Base-by-base conservation (phyloP, 1,140 invertebrate species). In the Arctopsyche grandis region DNA sequence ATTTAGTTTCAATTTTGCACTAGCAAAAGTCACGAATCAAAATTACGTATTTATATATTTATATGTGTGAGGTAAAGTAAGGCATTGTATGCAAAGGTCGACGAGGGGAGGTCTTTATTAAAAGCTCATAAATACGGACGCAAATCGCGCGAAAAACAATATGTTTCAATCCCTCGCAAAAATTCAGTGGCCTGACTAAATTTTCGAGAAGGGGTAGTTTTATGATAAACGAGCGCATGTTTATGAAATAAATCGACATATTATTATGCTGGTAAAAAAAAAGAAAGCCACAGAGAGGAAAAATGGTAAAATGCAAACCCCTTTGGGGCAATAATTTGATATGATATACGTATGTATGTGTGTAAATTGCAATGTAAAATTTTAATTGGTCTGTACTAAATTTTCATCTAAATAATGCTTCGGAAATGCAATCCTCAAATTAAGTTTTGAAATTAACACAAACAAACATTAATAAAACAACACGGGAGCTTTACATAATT, bases 141-240 rank as follows among this genome's bases (percentile, higher is more conserved):
- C 78, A 82, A 82, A 80, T 82, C 75, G 78, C 78, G 71, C 78
- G 78, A 77, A 78, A 82, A 79, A 82, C 78, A 82, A 82, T 82
- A 82, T 79, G 81, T 82, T 82, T 79, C 81, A 82, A 79, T 77
- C 81, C 81, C 81, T 81, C 63, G 60, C 60, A 56, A 77, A 76
- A 77, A 77, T 77, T 52, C 80, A 71, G 58, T 60, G 77, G 52
- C 69, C 73, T 70, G 63, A 46, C 43, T 19, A 70, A 73, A 69
- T 58, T 52, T 77, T 77, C 46, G 29, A 38, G 58, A 56, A 74
- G 80, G 76, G 75, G 56, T 75, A 52, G 29, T 69, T 73, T 79
- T 48, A 56, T 79, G 78, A 77, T 79, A 77, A 77, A 78, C 75
- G 80, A 19, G 24, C 77, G 43, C 22, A 60, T 75, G 80, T 78